Percentiles rank a stretch among this genome's conserved stretches.
phyloP scores from a whole-genome alignment of 2,888 invertebrate genomes.

The Pyrochroa serraticornis region DNA sequence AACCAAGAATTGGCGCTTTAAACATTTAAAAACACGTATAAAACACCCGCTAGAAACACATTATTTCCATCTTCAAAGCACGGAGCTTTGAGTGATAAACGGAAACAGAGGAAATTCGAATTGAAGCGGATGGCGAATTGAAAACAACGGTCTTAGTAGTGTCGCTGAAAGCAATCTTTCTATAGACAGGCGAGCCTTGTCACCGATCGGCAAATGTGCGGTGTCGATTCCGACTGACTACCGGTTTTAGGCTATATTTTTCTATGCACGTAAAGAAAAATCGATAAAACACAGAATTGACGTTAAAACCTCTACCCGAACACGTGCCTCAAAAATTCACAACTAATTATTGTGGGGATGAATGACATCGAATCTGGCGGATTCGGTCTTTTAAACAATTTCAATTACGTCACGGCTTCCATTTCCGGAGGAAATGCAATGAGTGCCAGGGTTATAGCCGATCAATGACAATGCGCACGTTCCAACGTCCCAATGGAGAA shows the following conservation, averaged over 20 bases:
- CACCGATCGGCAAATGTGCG: conserved; percentile 19
- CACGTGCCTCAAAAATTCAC: too few species aligned
- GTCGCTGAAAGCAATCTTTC: conserved; percentile 26
- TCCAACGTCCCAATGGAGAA: conserved; percentile 36
- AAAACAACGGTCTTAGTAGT: conserved; percentile 25
- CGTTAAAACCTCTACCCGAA: too few species aligned
- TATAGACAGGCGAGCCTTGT: conserved; percentile 18
- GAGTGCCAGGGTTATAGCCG: conserved; percentile 40
- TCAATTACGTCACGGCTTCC: conserved; percentile 22
- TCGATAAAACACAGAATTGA: too few species aligned
- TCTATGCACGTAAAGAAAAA: neutral
- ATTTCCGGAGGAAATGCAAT: conserved; percentile 32
- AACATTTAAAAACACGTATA: too few species aligned
- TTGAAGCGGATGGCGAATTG: conserved; percentile 26
- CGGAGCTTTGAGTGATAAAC: conserved; percentile 14
- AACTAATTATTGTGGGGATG: too few species aligned
- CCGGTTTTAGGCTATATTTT: neutral
- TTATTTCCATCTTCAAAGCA: conserved; percentile 11
- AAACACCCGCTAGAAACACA: neutral
- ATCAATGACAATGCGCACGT: conserved; percentile 47
- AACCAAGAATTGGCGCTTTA: too few species aligned
- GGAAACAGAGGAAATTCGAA: conserved; percentile 23
- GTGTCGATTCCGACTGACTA: conserved; percentile 8
- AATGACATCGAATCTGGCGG: too few species aligned
- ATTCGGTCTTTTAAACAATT: conserved; percentile 18